phyloP scores from a whole-genome alignment of 2,797 vertebrate genomes.

The Melanotaenia nigrans region DNA sequence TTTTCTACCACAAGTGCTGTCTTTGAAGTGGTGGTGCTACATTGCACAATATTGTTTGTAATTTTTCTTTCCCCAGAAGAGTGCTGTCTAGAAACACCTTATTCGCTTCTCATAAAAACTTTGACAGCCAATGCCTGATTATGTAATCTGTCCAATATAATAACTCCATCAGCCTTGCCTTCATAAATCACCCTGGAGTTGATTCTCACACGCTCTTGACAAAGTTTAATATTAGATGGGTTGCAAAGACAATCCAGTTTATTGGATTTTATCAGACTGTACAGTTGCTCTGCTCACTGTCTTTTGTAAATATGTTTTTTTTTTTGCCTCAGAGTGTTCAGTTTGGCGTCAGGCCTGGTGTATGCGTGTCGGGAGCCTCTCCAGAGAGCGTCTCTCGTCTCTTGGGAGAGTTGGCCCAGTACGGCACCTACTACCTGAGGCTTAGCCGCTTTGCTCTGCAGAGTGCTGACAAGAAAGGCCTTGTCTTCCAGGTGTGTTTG shows the following conservation, averaged over 20 bases:
- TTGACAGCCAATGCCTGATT: constrained; percentile 42
- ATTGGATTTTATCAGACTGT: constrained; percentile 55
- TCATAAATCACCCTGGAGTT: constrained; percentile 56
- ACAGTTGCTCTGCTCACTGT: constrained; percentile 38
- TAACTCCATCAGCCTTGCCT: constrained; percentile 36
- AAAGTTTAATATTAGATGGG: constrained; percentile 57
- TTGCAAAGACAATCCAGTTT: constrained; percentile 41
- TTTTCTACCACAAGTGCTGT: constrained; percentile 31
- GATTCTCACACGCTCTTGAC: constrained; percentile 28
- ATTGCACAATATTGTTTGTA: constrained; percentile 46
- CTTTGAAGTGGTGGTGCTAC: constrained; percentile 6
- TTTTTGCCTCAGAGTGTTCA: constrained; percentile 80
- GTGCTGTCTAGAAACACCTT: constrained; percentile 34
- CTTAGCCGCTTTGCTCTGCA: constrained; percentile 92
- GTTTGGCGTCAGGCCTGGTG: constrained; percentile 88
- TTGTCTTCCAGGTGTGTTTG: constrained; percentile 94
- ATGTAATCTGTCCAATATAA: constrained; percentile 57
- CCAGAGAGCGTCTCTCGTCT: constrained; percentile 91
- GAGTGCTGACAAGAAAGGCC: constrained; percentile 88
- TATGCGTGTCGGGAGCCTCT: constrained; percentile 93
- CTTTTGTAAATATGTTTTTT: constrained; percentile 47
- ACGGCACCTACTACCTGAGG: constrained; percentile 91
- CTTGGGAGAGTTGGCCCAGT: constrained; percentile 89
- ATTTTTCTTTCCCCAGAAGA: constrained; percentile 40
- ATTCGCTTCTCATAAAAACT: constrained; percentile 61